Conservation (phyloP, 1,140 invertebrate species). For the Temnothorax longispinosus region DNA sequence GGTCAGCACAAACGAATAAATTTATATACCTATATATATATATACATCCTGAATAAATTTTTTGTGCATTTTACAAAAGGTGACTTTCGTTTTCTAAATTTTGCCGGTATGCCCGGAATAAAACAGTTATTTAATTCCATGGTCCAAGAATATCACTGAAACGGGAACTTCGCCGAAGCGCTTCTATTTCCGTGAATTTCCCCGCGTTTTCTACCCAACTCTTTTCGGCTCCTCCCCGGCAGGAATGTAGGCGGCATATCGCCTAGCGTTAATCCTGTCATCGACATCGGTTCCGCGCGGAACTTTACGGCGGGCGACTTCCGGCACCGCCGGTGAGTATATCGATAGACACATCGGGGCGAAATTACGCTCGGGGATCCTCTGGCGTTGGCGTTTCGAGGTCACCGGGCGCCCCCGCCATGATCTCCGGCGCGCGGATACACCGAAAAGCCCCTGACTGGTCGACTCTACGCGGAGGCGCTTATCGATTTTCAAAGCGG, state of each 20-base stretch:
- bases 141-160: not conserved
- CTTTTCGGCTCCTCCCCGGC: not conserved
- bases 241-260: constrained; percentile 16
- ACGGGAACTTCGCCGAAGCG: not conserved
- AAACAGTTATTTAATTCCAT: constrained; percentile 7
- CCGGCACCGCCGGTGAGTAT: constrained; percentile 17
- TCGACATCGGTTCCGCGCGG: constrained; percentile 33
- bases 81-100: not conserved
- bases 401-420: constrained; percentile 66
- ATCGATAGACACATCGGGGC: constrained; percentile 55
- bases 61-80: not conserved
- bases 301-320: constrained; percentile 57
- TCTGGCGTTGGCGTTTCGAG: constrained; percentile 64
- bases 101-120: too few relatives aligned
- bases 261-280: constrained; percentile 62
- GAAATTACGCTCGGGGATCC: constrained; percentile 60
- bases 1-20: not conserved
- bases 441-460: constrained; percentile 75
- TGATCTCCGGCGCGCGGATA: constrained; percentile 72
- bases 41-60: not conserved
- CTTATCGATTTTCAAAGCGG: constrained; percentile 77
- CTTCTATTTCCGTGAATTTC: not conserved
- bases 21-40: not conserved
- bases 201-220: constrained; percentile 1
- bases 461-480: constrained; percentile 73